phyloP scores from a whole-genome alignment of 2,113 vertebrate species.

The Eleginops maclovinus region DNA sequence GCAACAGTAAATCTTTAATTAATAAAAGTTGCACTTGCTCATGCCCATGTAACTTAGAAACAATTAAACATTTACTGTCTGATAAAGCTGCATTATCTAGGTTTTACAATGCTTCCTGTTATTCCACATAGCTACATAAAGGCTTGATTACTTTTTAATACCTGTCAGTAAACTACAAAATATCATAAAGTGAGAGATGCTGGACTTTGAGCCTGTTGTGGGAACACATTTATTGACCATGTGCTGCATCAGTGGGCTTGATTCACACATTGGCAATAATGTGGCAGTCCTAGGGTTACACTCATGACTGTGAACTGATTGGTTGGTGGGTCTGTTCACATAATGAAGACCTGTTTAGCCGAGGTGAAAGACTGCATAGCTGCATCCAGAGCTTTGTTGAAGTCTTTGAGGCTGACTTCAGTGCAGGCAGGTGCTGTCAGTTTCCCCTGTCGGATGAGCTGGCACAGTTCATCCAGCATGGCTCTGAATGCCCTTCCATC shows the following conservation, averaged over 20 bases:
- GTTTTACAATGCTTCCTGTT: slow-evolving; percentile 1
- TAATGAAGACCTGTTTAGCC: slow-evolving; percentile 91
- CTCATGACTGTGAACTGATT: background rate
- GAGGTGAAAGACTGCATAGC: slow-evolving; percentile 89
- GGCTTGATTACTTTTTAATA: slow-evolving; percentile 21
- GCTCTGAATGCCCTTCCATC: slow-evolving; percentile 68
- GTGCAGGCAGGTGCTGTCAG: slow-evolving; percentile 86
- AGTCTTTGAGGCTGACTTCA: slow-evolving; percentile 85
- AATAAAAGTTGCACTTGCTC: background rate
- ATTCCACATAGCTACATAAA: background rate
- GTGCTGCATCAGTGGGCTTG: slow-evolving; percentile 5
- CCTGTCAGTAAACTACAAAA: slow-evolving; percentile 25
- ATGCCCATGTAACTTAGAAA: background rate
- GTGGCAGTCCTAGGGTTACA: background rate
- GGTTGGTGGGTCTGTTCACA: slow-evolving; percentile 78
- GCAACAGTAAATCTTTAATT: background rate
- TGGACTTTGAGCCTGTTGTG: slow-evolving; percentile 53
- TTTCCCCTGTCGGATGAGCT: slow-evolving; percentile 86
- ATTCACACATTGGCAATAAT: background rate
- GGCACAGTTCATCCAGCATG: slow-evolving; percentile 89
- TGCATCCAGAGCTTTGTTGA: slow-evolving; percentile 83
- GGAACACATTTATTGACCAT: slow-evolving; percentile 52
- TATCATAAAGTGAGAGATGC: slow-evolving; percentile 12
- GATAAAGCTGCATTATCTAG: slow-evolving; percentile 24
- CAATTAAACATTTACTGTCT: background rate